Percentiles rank a stretch among this genome's conserved stretches.
phyloP scores from a whole-genome alignment of 2,113 vertebrate species.

The Pteruthius melanotis region DNA sequence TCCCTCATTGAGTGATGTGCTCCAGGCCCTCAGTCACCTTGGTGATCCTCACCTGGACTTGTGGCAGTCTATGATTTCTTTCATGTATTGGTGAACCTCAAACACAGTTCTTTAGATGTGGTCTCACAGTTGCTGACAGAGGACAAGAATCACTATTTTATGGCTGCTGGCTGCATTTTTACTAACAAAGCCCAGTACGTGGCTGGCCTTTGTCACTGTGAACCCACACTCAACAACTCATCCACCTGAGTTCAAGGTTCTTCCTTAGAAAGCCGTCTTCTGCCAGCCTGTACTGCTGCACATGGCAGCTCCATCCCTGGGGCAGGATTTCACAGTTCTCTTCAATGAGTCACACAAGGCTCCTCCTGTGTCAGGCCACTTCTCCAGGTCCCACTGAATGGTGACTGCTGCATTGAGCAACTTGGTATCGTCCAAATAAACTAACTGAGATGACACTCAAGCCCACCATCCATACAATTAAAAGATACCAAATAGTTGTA shows the following conservation, averaged over 20 bases:
- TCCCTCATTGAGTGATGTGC: neutral
- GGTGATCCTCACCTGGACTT: neutral
- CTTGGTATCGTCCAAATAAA: neutral
- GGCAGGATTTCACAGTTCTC: neutral
- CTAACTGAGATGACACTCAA: neutral
- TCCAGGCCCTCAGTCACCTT: neutral
- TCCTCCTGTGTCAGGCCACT: neutral
- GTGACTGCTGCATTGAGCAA: neutral
- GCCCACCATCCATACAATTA: neutral
- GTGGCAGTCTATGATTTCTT: neutral
- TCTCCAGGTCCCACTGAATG: neutral
- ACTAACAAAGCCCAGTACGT: fast-evolving
- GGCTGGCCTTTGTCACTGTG: neutral
- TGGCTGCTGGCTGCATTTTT: neutral
- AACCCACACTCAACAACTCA: neutral
- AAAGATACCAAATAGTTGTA: neutral
- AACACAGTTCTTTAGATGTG: neutral
- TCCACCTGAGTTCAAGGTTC: neutral
- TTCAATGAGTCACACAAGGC: neutral
- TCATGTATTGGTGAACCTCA: neutral
- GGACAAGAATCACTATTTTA: neutral
- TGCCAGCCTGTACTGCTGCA: neutral
- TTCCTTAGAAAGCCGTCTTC: neutral
- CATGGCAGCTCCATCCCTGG: neutral
- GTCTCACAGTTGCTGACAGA: neutral